Evolutionary conservation across 1,140 invertebrate species (phyloP), one percentile per base, ranked within the genome.

Genomic region (Schlechtendalia chinensis): DNA sequence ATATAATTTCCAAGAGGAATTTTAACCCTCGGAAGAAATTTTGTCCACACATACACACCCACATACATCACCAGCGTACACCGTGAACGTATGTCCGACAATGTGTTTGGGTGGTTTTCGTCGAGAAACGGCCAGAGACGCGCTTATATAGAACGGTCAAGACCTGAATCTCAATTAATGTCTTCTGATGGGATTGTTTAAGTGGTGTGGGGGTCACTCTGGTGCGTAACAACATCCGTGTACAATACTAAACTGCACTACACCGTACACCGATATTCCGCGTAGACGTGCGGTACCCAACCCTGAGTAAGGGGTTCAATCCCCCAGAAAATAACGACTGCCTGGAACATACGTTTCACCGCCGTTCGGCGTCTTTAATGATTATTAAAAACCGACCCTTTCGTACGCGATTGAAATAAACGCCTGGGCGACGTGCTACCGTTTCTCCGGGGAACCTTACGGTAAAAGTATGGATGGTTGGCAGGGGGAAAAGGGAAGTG

Each of bases 301-400:
- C n/a, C n/a, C n/a, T 8, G 32, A 8, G 3, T 39, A 39, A 8
- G 32, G 32, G 32, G 8, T 39, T 39, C 32, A 3, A 3, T 39
- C 32, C 32, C 32, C 32, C 3, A 39, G 58, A 47, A 47, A 63
- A 79, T 63, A 79, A 63, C 75, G 75, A 79, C 75, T 63, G 58
- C 39, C 39, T 32, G 56, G 39, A 63, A 79, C 75, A 79, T 63
- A 50, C 75, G 75, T 63, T 50, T 63, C 47, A 39, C 72, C 32
- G 32, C 32, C 32, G 32, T 58, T 39, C 54, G 29, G 8, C n/a
- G 3, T 27, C 58, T 24, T 24, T 79, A 79, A 79, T 79, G 75
- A 79, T 79, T 79, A 79, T 79, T 79, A 79, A 79, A 79, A 79
- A 79, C 75, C 58, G 75, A 79, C 75, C 75, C 75, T 79, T 79